Conservation (phyloP, 2,113 vertebrate genomes). For the Sarotherodon lohbergeri region DNA sequence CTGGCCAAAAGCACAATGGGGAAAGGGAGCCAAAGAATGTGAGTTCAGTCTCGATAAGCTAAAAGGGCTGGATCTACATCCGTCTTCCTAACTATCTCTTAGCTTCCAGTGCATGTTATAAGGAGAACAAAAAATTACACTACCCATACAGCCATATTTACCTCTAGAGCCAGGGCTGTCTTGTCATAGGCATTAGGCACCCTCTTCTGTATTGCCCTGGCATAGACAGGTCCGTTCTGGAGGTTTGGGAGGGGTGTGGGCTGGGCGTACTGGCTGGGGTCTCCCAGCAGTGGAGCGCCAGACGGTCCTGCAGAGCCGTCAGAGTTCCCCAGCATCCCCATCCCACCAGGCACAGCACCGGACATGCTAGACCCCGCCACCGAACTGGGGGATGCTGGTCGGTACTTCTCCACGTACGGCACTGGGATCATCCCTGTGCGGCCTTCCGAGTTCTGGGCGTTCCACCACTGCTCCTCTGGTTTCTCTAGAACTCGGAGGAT, state of each 20-base stretch:
- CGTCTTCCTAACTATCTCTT: neutral
- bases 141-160: conserved; percentile 58
- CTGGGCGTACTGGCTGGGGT: conserved; percentile 97
- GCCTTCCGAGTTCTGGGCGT: conserved; percentile 90
- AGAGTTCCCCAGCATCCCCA: conserved; percentile 81
- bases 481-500: conserved; percentile 92
- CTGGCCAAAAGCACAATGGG: neutral
- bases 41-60: neutral
- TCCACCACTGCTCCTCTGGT: conserved; percentile 99
- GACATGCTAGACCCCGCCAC: conserved; percentile 19
- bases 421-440: conserved; percentile 97
- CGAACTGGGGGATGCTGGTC: conserved; percentile 81
- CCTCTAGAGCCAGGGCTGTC: conserved; percentile 98
- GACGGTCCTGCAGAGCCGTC: conserved; percentile 77
- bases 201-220: conserved; percentile 98
- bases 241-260: conserved; percentile 97
- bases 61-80: neutral
- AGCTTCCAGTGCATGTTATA: neutral
- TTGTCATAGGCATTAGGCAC: conserved; percentile 99
- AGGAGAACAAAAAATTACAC: neutral
- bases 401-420: conserved; percentile 96
- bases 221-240: conserved; percentile 97
- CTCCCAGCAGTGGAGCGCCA: conserved; percentile 81
- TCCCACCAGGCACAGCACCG: conserved; percentile 1
- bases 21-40: neutral